Percentiles rank a stretch among this genome's conserved stretches.
Conservation (phyloP, 2,888 invertebrate genomes). For the Ectemnius lituratus region DNA sequence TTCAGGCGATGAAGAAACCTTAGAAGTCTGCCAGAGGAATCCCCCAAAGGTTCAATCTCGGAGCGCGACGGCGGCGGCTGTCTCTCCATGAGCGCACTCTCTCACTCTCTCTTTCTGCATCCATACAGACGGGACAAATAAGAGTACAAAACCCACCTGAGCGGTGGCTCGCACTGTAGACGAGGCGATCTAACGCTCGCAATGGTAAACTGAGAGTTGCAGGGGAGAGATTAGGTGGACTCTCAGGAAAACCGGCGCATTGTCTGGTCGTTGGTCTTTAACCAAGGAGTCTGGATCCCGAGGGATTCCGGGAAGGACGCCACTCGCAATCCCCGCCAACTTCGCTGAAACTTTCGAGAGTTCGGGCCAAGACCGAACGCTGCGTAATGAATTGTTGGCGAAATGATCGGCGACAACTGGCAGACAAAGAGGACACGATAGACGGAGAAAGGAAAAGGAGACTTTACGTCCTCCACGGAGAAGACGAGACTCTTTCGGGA, state of each 20-base stretch:
- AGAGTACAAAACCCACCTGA: too few species aligned
- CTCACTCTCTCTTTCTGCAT: too few species aligned
- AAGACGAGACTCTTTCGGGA: background rate
- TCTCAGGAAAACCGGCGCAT: background rate
- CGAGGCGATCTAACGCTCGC: constrained; percentile 1
- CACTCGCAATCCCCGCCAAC: constrained; percentile 34
- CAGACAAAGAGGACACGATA: constrained; percentile 9
- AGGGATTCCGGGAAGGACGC: constrained; percentile 15
- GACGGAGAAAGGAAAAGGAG: constrained; percentile 10
- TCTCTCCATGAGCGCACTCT: too few species aligned
- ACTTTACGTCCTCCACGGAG: background rate
- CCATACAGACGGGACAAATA: too few species aligned
- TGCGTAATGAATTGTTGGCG: constrained; percentile 66
- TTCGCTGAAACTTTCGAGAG: constrained; percentile 47
- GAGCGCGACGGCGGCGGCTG: background rate
- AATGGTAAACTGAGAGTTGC: background rate
- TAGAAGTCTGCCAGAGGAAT: constrained; percentile 26
- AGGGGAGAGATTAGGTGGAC: background rate
- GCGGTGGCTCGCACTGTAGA: too few species aligned
- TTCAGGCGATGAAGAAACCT: constrained; percentile 25
- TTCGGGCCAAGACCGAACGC: constrained; percentile 58
- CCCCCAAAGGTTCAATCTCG: constrained; percentile 1
- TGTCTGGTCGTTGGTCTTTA: constrained; percentile 29
- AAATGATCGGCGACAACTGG: constrained; percentile 55
- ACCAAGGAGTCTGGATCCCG: constrained; percentile 34